phyloP scores from a whole-genome alignment of 2,888 invertebrate species.

The Plebejus argus region DNA sequence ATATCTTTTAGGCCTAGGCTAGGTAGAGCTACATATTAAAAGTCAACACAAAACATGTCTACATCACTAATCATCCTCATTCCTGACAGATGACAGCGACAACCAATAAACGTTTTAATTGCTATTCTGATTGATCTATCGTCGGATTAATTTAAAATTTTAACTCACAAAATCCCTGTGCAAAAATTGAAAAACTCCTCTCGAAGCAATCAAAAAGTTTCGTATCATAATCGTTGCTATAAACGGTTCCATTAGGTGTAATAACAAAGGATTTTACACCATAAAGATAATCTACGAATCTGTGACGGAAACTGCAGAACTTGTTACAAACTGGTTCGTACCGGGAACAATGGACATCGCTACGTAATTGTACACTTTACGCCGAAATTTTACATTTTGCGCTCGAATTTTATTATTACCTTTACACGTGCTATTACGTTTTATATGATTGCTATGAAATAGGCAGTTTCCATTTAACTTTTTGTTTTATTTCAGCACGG shows the following conservation, averaged over 20 bases:
- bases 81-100: not conserved
- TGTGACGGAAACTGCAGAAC: slow-evolving; percentile 54
- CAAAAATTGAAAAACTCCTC: slow-evolving; percentile 9
- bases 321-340: slow-evolving; percentile 61
- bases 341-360: slow-evolving; percentile 38
- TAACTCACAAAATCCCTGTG: not conserved
- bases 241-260: slow-evolving; percentile 67
- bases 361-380: slow-evolving; percentile 29
- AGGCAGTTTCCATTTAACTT: not conserved
- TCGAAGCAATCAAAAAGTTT: slow-evolving; percentile 26
- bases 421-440: not conserved
- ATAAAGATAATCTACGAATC: slow-evolving; percentile 48
- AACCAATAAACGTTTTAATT: slow-evolving; percentile 12
- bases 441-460: not conserved
- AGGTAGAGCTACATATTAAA: not conserved
- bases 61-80: not conserved
- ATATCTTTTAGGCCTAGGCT: too few species aligned
- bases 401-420: not conserved
- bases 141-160: not conserved
- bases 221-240: slow-evolving; percentile 53
- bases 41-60: not conserved
- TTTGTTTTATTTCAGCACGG: too few species aligned
- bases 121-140: slow-evolving; percentile 5
- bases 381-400: not conserved
- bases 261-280: slow-evolving; percentile 55